phyloP scores from a whole-genome alignment of 2,797 vertebrate species.

The Sebastes trivittatus region DNA sequence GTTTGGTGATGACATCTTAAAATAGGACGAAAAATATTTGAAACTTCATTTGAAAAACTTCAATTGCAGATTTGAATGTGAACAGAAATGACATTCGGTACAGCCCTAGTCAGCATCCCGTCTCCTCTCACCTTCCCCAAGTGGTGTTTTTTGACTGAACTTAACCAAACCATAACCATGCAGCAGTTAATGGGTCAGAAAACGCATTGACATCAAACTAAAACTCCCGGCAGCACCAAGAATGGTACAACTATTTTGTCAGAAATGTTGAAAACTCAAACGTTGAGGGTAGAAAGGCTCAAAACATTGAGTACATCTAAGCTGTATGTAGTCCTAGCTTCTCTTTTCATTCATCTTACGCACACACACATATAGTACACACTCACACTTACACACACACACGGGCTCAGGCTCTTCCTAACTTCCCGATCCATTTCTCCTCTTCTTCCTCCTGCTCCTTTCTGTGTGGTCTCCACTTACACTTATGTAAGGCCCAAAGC shows the following conservation, averaged over 20 bases:
- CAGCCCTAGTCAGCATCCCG: accelerated
- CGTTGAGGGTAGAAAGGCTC: background rate
- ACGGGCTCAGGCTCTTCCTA: background rate
- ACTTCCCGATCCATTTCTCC: constrained; percentile 17
- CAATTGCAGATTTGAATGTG: no score
- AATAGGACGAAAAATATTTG: no score
- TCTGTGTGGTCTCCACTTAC: constrained; percentile 30
- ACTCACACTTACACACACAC: background rate
- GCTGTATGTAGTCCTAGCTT: background rate
- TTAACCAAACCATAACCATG: background rate
- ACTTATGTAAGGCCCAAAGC: constrained; percentile 48
- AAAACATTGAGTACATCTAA: background rate
- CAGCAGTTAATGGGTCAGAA: background rate
- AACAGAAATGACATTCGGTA: no score
- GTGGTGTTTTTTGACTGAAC: background rate
- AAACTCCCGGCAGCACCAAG: background rate
- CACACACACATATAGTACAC: no score
- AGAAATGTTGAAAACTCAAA: background rate
- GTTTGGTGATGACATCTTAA: no score
- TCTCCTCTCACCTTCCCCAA: background rate
- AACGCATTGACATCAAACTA: background rate
- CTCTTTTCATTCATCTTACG: background rate
- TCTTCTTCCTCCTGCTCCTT: background rate
- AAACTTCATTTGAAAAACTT: no score
- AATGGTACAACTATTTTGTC: background rate